Evolutionary conservation across 2,797 vertebrate genomes (phyloP).

Genomic region (Jordanella pulchra): DNA sequence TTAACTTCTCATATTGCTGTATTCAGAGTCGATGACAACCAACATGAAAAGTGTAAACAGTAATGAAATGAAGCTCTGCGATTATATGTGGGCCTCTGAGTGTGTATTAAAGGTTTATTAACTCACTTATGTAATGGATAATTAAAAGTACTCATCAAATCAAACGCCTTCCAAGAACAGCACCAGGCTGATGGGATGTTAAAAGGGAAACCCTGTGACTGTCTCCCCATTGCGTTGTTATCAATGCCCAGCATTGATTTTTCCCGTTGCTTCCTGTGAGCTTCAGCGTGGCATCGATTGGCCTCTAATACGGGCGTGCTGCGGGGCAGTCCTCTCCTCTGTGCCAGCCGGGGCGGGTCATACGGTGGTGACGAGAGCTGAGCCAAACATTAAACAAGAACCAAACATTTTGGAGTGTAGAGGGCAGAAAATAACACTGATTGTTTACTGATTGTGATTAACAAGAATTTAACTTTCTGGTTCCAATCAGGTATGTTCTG

Average conservation of each 20-base stretch:
- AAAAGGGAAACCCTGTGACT: conserved; percentile 44
- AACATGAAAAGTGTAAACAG: conserved; percentile 46
- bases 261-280: conserved; percentile 55
- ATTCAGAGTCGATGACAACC: conserved; percentile 54
- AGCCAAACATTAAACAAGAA: conserved; percentile 31
- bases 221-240: conserved; percentile 54
- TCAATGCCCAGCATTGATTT: conserved; percentile 68
- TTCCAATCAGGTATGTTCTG: conserved; percentile 55
- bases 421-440: conserved; percentile 37
- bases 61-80: neutral
- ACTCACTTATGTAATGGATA: conserved; percentile 6
- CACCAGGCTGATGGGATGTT: conserved; percentile 35
- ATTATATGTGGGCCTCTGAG: conserved; percentile 12
- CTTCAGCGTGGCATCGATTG: conserved; percentile 67
- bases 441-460: conserved; percentile 17
- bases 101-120: conserved; percentile 5
- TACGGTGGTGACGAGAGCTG: conserved; percentile 16
- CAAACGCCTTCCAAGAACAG: neutral
- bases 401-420: conserved; percentile 17
- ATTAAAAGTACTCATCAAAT: conserved; percentile 13
- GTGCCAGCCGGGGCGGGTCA: conserved; percentile 43
- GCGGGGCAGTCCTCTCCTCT: conserved; percentile 54
- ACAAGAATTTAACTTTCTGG: conserved; percentile 34
- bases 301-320: conserved; percentile 54
- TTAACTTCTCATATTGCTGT: conserved; percentile 35